Percentiles rank a stretch among this genome's conserved stretches.
Conservation (phyloP, 2,797 vertebrate genomes). For the Phoeniculus purpureus region DNA sequence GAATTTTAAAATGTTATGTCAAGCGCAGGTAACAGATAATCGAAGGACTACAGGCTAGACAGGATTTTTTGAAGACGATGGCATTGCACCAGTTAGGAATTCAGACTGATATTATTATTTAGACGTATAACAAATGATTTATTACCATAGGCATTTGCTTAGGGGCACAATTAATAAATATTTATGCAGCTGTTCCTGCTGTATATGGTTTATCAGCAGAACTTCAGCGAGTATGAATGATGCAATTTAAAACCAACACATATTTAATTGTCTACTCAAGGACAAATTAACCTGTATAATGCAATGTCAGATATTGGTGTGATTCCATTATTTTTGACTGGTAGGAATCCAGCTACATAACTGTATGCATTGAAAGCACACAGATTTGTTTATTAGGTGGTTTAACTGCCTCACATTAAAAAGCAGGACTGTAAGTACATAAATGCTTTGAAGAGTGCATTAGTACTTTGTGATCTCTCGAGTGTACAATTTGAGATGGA, state of each 20-base stretch:
- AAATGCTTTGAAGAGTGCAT: not conserved
- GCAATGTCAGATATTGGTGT: not conserved
- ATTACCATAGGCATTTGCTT: not conserved
- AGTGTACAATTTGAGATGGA: not conserved
- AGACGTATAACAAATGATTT: not conserved
- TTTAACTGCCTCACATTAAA: not conserved
- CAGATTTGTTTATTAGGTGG: not conserved
- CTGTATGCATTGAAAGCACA: not conserved
- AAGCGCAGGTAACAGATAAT: not conserved
- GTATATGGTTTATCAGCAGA: conserved; percentile 14
- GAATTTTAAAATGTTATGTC: not conserved
- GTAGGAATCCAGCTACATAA: not conserved
- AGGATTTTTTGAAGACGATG: not conserved
- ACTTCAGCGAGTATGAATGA: not conserved
- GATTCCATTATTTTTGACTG: not conserved
- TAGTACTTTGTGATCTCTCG: not conserved
- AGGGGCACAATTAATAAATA: conserved; percentile 23
- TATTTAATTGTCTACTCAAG: not conserved
- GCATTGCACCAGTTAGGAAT: not conserved
- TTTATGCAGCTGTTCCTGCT: conserved; percentile 35
- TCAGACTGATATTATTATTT: not conserved
- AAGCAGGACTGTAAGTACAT: not conserved
- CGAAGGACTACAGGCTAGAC: not conserved
- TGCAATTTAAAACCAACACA: conserved; percentile 6
- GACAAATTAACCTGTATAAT: not conserved